These are phyloP conservation scores for Chloroceryle aenea DNA, from an alignment of 2,113 vertebrate genomes.

Conservation along the genomic window DNA sequence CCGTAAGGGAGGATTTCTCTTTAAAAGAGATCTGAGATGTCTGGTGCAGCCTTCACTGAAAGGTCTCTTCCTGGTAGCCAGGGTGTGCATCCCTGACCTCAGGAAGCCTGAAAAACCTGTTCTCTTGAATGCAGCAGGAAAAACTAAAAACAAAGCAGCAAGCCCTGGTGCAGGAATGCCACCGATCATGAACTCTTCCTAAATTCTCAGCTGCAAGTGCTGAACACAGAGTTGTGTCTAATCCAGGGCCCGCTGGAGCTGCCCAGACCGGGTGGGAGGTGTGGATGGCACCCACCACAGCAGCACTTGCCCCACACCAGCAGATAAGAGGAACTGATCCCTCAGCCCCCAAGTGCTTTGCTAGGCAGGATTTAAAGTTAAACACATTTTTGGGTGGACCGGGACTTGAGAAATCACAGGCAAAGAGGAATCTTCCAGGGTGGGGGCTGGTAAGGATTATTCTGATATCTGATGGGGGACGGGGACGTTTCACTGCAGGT, in stretches of 20 bases:
- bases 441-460: neutral
- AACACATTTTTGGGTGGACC: neutral
- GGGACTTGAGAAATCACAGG: neutral
- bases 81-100: constrained; percentile 64
- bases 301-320: rapidly evolving
- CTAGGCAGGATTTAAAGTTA: neutral
- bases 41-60: neutral
- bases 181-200: neutral
- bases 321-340: too few relatives aligned
- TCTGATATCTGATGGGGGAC: neutral
- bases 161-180: neutral
- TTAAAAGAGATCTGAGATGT: neutral
- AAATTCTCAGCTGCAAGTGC: neutral
- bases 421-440: neutral
- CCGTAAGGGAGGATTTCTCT: neutral
- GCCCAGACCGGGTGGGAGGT: neutral
- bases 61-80: constrained; percentile 45
- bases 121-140: constrained; percentile 41
- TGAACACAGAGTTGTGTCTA: rapidly evolving
- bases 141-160: constrained; percentile 37
- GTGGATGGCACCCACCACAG: neutral
- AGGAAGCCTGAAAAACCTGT: constrained; percentile 68
- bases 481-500: neutral
- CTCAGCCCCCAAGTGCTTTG: neutral
- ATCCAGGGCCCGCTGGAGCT: neutral